phyloP scores from a whole-genome alignment of 2,888 invertebrate genomes.

The Lysandra bellargus region DNA sequence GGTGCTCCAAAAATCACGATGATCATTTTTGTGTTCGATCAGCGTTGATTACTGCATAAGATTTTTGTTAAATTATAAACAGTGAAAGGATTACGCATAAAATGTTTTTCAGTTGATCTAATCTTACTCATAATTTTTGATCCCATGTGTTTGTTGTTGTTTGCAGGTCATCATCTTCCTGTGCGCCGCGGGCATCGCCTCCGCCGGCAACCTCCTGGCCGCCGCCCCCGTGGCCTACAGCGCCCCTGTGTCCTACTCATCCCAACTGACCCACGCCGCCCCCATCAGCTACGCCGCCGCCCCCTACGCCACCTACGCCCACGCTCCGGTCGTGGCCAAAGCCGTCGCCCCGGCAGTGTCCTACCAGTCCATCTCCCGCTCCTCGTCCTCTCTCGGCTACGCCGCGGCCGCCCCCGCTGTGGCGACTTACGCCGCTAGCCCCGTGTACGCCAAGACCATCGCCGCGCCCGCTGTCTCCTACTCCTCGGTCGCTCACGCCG shows the following conservation, averaged over 20 bases:
- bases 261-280: slow-evolving; percentile 44
- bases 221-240: slow-evolving; percentile 70
- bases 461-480: slow-evolving; percentile 40
- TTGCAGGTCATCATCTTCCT: slow-evolving; percentile 76
- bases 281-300: slow-evolving; percentile 52
- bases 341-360: slow-evolving; percentile 55
- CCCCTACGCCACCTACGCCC: slow-evolving; percentile 50
- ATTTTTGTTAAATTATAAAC: too few species aligned
- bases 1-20: not conserved
- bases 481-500: slow-evolving; percentile 37
- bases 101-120: not conserved
- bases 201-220: slow-evolving; percentile 79
- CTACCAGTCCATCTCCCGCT: slow-evolving; percentile 56
- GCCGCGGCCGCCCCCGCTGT: slow-evolving; percentile 38
- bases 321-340: slow-evolving; percentile 41
- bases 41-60: too few species aligned
- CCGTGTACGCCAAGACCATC: slow-evolving; percentile 48
- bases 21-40: not conserved
- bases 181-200: slow-evolving; percentile 81
- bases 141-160: slow-evolving; percentile 35
- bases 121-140: not conserved
- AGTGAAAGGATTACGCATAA: too few species aligned
- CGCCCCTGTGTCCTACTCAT: slow-evolving; percentile 66
- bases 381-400: slow-evolving; percentile 51
- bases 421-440: slow-evolving; percentile 43